Conservation (phyloP, 2,797 vertebrate species). For the Scleropages formosus region DNA sequence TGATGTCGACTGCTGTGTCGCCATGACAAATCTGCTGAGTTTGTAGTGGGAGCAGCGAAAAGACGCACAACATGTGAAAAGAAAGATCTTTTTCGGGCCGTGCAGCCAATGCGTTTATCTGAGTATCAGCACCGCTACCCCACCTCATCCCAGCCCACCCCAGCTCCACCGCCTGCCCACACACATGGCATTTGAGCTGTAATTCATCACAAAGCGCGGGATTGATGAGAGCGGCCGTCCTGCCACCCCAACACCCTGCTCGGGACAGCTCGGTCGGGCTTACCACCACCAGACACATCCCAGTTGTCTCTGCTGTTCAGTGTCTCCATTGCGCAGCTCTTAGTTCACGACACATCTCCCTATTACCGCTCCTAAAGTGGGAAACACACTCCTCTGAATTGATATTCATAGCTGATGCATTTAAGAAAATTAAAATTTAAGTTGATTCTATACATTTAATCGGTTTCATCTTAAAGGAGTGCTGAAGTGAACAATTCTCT, state of each 20-base stretch:
- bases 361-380: too few species aligned
- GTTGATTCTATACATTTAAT: too few species aligned
- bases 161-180: neutral
- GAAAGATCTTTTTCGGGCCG: neutral
- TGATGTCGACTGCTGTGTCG: constrained; percentile 5
- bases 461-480: too few species aligned
- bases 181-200: constrained; percentile 1
- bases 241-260: neutral
- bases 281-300: neutral
- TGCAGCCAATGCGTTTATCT: constrained; percentile 5
- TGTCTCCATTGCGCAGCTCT: neutral
- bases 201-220: neutral
- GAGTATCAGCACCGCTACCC: neutral
- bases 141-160: neutral
- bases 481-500: too few species aligned
- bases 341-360: neutral
- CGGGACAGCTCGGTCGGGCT: neutral
- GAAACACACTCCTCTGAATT: too few species aligned
- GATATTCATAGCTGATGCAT: too few species aligned
- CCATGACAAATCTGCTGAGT: neutral
- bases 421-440: too few species aligned
- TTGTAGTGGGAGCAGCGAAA: neutral
- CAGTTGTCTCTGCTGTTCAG: neutral
- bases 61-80: neutral
- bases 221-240: neutral